phyloP scores from a whole-genome alignment of 2,888 invertebrate genomes.

The Andrena haemorrhoa region DNA sequence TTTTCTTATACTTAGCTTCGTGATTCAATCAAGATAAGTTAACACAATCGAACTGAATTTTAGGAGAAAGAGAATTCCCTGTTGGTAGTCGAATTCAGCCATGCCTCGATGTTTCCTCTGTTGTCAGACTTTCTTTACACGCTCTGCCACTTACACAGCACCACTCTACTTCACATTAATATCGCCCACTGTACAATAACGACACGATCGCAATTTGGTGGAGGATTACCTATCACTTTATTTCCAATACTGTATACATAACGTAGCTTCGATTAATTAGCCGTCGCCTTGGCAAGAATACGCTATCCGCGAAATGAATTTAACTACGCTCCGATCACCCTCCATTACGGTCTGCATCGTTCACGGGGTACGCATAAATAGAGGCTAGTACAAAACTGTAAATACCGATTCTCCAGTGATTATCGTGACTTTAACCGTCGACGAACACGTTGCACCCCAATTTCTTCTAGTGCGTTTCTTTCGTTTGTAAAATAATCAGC shows the following conservation, averaged over 20 bases:
- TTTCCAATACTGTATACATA: slow-evolving; percentile 44
- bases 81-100: slow-evolving; percentile 1
- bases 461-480: background rate
- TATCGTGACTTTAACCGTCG: background rate
- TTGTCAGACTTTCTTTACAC: slow-evolving; percentile 6
- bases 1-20: no score
- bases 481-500: slow-evolving; percentile 24
- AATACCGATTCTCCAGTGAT: slow-evolving; percentile 31
- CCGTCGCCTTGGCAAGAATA: slow-evolving; percentile 10
- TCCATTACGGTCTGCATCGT: background rate
- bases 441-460: background rate
- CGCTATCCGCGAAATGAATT: slow-evolving; percentile 33
- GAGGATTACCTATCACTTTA: slow-evolving; percentile 27
- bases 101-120: slow-evolving; percentile 4
- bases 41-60: no score
- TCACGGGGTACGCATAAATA: background rate
- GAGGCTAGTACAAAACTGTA: slow-evolving; percentile 22
- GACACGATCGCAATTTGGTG: slow-evolving; percentile 45
- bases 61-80: background rate
- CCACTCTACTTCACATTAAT: slow-evolving; percentile 19
- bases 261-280: slow-evolving; percentile 38
- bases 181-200: slow-evolving; percentile 27
- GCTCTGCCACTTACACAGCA: slow-evolving; percentile 25
- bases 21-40: no score
- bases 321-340: slow-evolving; percentile 5